Percentiles rank a stretch among this genome's conserved stretches.
These are phyloP conservation scores for Campylomormyrus numenius DNA, from an alignment of 2,113 vertebrate genomes.

Conservation along the genomic window DNA sequence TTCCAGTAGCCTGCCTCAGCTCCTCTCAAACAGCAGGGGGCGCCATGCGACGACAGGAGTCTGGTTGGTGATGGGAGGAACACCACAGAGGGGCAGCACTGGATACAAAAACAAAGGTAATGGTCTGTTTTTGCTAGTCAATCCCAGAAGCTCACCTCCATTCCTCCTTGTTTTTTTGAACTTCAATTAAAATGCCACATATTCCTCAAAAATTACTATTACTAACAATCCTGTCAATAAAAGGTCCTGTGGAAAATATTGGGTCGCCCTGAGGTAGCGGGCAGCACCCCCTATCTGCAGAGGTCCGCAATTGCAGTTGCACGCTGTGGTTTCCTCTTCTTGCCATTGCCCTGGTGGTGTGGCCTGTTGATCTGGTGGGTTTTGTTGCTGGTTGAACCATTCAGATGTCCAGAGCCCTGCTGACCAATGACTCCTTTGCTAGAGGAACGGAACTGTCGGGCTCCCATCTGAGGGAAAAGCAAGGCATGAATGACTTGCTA, in stretches of 20 bases:
- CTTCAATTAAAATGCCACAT: slow-evolving; percentile 42
- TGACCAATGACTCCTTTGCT: slow-evolving; percentile 80
- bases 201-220: slow-evolving; percentile 39
- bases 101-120: slow-evolving; percentile 42
- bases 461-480: slow-evolving; percentile 53
- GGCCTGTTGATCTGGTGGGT: slow-evolving; percentile 78
- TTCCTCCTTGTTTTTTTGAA: slow-evolving; percentile 28
- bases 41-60: slow-evolving; percentile 31
- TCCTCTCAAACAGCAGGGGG: slow-evolving; percentile 52
- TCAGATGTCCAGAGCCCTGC: slow-evolving; percentile 68
- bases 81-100: slow-evolving; percentile 38
- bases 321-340: slow-evolving; percentile 92
- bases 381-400: slow-evolving; percentile 69
- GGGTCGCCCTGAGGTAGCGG: slow-evolving; percentile 34
- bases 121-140: slow-evolving; percentile 51
- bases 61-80: slow-evolving; percentile 41
- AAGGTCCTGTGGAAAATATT: slow-evolving; percentile 43
- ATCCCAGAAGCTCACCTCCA: slow-evolving; percentile 42
- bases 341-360: slow-evolving; percentile 81
- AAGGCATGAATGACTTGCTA: slow-evolving; percentile 8
- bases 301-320: slow-evolving; percentile 80
- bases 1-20: slow-evolving; percentile 39
- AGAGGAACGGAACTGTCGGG: slow-evolving; percentile 71
- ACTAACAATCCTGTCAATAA: slow-evolving; percentile 43
- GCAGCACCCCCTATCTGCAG: slow-evolving; percentile 77